phyloP scores from a whole-genome alignment of 2,888 invertebrate genomes.

The Pollenia amentaria region DNA sequence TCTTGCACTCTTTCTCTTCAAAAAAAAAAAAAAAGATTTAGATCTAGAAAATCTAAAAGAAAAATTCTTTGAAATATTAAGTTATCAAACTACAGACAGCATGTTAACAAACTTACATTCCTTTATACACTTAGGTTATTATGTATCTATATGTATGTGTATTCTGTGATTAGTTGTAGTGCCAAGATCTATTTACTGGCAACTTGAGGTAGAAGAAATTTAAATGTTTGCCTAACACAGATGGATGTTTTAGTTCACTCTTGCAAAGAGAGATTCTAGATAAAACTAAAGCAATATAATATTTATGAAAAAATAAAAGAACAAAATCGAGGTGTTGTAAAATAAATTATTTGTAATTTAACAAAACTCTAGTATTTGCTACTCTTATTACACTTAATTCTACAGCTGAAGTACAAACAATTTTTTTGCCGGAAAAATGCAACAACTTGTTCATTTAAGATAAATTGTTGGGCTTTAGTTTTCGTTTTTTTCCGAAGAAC shows the following conservation, averaged over 20 bases:
- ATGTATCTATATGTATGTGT: background rate
- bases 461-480: constrained; percentile 27
- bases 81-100: constrained; percentile 54
- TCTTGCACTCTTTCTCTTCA: constrained; percentile 4
- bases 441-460: constrained; percentile 10
- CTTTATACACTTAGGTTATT: background rate
- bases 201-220: constrained; percentile 47
- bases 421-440: background rate
- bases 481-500: constrained; percentile 16
- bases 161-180: constrained; percentile 30
- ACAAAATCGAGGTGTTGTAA: constrained; percentile 66
- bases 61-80: constrained; percentile 53
- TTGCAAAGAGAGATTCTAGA: background rate
- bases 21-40: background rate
- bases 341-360: constrained; percentile 73
- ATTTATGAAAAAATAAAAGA: background rate
- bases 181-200: constrained; percentile 34
- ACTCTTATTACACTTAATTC: constrained; percentile 59
- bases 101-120: background rate
- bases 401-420: constrained; percentile 10
- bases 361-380: constrained; percentile 64
- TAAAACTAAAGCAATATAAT: constrained; percentile 22
- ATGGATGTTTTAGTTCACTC: constrained; percentile 25
- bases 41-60: constrained; percentile 4
- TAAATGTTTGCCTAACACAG: constrained; percentile 57